phyloP scores from a whole-genome alignment of 1,140 invertebrate species.

The Apis florea region DNA sequence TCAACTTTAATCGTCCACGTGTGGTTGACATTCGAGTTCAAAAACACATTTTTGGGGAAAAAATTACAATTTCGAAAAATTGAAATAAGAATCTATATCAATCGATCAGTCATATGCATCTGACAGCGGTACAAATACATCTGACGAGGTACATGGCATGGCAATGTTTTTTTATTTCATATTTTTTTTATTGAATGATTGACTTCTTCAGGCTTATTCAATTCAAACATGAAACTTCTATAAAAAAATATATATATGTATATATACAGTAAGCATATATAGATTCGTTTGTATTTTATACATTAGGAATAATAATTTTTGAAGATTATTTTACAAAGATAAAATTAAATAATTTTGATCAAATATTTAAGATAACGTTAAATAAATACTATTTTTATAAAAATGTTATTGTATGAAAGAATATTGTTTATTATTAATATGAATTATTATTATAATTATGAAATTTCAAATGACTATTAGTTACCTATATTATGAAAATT shows the following conservation, averaged over 20 bases:
- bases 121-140: constrained; percentile 55
- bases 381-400: too few species aligned
- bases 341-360: too few species aligned
- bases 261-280: neutral
- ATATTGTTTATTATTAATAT: too few species aligned
- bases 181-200: neutral
- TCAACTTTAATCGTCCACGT: constrained; percentile 41
- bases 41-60: neutral
- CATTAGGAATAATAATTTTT: too few species aligned
- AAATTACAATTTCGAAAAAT: constrained; percentile 39
- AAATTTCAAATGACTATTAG: too few species aligned
- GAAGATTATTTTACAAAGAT: too few species aligned
- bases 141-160: constrained; percentile 32
- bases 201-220: neutral
- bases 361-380: too few species aligned
- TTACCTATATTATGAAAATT: too few species aligned
- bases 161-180: constrained; percentile 29
- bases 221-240: neutral
- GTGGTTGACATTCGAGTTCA: neutral
- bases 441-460: too few species aligned
- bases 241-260: neutral
- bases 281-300: too few species aligned
- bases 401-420: too few species aligned
- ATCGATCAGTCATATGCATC: constrained; percentile 50
- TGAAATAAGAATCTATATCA: neutral